Evolutionary conservation across 1,140 invertebrate species (phyloP).

Genomic region (Adoxophyes honmai): DNA sequence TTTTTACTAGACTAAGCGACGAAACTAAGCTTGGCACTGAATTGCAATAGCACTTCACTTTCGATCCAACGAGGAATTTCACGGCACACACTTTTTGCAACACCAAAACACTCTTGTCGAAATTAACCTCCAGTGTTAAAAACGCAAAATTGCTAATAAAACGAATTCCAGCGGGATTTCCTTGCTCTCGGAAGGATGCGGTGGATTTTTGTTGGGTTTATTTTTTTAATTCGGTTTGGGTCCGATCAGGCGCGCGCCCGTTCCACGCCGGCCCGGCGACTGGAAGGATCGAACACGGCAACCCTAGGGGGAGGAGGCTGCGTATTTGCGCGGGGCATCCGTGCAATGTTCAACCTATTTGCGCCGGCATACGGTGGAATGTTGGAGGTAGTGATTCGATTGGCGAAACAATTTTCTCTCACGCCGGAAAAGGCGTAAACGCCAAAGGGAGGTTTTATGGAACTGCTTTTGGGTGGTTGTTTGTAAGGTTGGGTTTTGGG

Average conservation of each 20-base stretch:
- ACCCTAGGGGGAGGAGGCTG: slow-evolving; percentile 71
- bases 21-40: slow-evolving; percentile 50
- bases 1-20: slow-evolving; percentile 47
- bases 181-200: slow-evolving; percentile 57
- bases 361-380: slow-evolving; percentile 31
- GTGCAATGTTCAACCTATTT: slow-evolving; percentile 27
- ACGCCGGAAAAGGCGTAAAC: slow-evolving; percentile 24
- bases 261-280: slow-evolving; percentile 66
- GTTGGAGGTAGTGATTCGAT: slow-evolving; percentile 22
- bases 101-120: slow-evolving; percentile 46
- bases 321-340: slow-evolving; percentile 42
- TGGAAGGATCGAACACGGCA: slow-evolving; percentile 68
- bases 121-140: slow-evolving; percentile 62
- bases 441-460: slow-evolving; percentile 18
- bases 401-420: slow-evolving; percentile 37
- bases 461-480: slow-evolving; percentile 19
- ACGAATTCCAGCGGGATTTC: slow-evolving; percentile 45
- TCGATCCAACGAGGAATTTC: slow-evolving; percentile 15
- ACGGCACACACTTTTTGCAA: background rate
- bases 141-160: slow-evolving; percentile 53
- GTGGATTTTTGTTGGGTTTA: slow-evolving; percentile 48
- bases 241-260: slow-evolving; percentile 49
- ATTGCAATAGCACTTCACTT: slow-evolving; percentile 28
- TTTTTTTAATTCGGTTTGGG: slow-evolving; percentile 32
- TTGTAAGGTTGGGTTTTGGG: slow-evolving; percentile 28